A percentile compares a stretch with the other conserved stretches of the same genome.
Evolutionary conservation across 2,797 vertebrate genomes (phyloP).

Genomic region (Myotis pilosus): DNA sequence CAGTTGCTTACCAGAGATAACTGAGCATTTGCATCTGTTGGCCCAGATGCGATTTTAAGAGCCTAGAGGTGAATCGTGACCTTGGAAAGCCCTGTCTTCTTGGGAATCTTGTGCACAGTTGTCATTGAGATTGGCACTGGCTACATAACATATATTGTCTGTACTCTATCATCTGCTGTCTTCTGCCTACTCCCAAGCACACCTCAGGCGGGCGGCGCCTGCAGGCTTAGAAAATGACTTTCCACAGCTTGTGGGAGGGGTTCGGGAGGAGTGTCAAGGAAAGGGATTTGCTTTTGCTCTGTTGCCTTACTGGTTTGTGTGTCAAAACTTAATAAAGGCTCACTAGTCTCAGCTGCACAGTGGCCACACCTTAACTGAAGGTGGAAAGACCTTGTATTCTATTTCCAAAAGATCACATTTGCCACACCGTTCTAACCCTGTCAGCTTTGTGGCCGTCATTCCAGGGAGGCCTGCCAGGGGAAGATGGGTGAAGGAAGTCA

Average conservation of each 20-base stretch:
- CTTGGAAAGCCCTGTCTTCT: neutral
- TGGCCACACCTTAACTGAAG: neutral
- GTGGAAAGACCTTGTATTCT: neutral
- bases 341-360: neutral
- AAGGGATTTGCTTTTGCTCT: neutral
- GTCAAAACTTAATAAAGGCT: neutral
- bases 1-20: neutral
- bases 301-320: neutral
- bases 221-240: neutral
- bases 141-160: neutral
- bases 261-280: neutral
- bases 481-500: neutral
- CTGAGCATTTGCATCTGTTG: neutral
- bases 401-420: neutral
- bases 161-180: neutral
- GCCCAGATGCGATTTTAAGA: neutral
- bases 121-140: neutral
- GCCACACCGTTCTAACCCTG: neutral
- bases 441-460: neutral
- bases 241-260: neutral
- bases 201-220: neutral
- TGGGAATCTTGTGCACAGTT: neutral
- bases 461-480: neutral
- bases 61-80: neutral
- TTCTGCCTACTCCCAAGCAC: neutral